Base-by-base conservation (phyloP, 1,140 invertebrate species). In the Pemphigus obesinymphae region DNA sequence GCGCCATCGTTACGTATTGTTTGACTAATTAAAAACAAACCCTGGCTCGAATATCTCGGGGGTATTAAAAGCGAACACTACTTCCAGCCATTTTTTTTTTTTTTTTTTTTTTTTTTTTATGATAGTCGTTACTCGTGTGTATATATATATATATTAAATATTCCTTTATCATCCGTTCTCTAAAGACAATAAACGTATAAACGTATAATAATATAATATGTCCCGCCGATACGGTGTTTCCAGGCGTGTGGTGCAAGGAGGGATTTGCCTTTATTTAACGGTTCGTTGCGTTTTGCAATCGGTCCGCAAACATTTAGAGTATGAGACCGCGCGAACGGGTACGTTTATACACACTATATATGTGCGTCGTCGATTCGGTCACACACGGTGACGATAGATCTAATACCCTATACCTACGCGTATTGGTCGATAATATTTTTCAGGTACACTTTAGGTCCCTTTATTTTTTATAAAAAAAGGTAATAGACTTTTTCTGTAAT, bases 11-110 rank as follows among this genome's bases (percentile, higher is more conserved):
- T 80, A 63, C 76, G 73, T 78, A 80, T 61, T 80, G 76, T 80
- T 80, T 61, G 76, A 80, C 76, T 80, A 80, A 80, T 80, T 80
- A 80, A 80, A 80, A 80, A 80, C 76, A 63, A 80, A 80, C 76
- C 76, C 76, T 80, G 76, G 76, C 76, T 58, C 37, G 76, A 58
- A 80, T 80, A 63, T 80, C 76, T 80, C 76, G 76, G 53, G 76
- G 76, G 76, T 80, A 80, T 80, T 80, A 80, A 61, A 80, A 23
- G 50, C 48, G 72, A 75, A 75, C 72, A 75, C 20, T n/a, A 29
- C 29, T 78, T 15, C 55, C 55, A 37, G 26, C 23, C 15, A 80
- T 80, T 40, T 58, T 40, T n/a, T n/a, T n/a, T n/a, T n/a, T n/a
- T n/a, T n/a, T n/a, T n/a, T n/a, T n/a, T n/a, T n/a, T n/a, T n/a